Evolutionary conservation across 1,140 invertebrate genomes (phyloP).

Genomic region (Rhyzopertha dominica): DNA sequence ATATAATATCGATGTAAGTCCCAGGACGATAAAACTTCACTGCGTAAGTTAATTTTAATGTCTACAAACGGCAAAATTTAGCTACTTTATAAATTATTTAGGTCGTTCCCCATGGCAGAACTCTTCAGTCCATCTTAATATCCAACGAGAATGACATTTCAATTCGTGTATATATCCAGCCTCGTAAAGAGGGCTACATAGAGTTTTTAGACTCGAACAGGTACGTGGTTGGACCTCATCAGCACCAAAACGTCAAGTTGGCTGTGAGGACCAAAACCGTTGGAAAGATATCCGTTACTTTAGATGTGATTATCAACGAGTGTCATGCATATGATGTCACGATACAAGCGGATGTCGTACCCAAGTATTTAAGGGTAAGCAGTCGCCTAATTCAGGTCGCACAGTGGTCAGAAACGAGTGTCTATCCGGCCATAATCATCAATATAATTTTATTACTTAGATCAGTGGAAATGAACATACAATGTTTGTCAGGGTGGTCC

Average conservation of each 20-base stretch:
- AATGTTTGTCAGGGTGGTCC: no score
- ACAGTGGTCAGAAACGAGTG: not conserved
- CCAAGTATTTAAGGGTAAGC: slow-evolving; percentile 14
- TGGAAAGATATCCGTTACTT: slow-evolving; percentile 10
- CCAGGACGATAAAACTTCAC: no score
- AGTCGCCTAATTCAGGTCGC: not conserved
- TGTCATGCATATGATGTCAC: slow-evolving; percentile 23
- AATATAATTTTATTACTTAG: no score
- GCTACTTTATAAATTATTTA: slow-evolving; percentile 15
- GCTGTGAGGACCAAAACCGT: slow-evolving; percentile 9
- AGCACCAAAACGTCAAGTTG: slow-evolving; percentile 16
- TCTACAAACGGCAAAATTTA: slow-evolving; percentile 22
- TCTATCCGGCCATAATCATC: not conserved
- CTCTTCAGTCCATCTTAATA: slow-evolving; percentile 17
- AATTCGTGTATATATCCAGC: slow-evolving; percentile 18
- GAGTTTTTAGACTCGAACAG: slow-evolving; percentile 11
- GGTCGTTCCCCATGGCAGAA: slow-evolving; percentile 19
- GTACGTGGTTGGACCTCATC: slow-evolving; percentile 10
- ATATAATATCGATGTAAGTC: slow-evolving; percentile 16
- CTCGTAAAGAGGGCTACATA: slow-evolving; percentile 18
- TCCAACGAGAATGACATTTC: slow-evolving; percentile 22
- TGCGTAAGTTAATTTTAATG: no score
- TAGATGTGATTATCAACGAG: slow-evolving; percentile 26
- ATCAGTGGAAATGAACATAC: no score
- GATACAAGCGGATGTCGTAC: slow-evolving; percentile 22